phyloP scores from a whole-genome alignment of 2,797 vertebrate species.

The Staurois parvus region DNA sequence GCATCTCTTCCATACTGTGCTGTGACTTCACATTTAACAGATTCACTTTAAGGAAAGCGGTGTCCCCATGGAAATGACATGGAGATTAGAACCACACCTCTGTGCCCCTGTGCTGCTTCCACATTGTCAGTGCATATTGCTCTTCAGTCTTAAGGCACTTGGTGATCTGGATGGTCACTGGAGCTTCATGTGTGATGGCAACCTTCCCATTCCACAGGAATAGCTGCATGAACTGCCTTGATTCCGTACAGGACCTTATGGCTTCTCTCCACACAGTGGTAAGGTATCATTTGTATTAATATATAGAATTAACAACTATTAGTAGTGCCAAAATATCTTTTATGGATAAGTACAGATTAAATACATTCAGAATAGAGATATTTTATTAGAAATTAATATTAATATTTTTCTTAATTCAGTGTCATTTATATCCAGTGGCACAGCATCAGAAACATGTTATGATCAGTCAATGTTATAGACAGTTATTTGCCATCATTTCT shows the following conservation, averaged over 20 bases:
- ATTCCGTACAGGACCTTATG: conserved; percentile 3
- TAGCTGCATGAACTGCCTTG: background rate
- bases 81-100: conserved; percentile 39
- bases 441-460: too few species aligned
- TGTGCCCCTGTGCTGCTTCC: conserved; percentile 1
- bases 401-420: too few species aligned
- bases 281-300: background rate
- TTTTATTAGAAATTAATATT: too few species aligned
- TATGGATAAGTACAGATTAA: background rate
- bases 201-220: background rate
- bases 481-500: background rate
- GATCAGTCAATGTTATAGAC: too few species aligned
- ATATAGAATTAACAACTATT: background rate
- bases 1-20: too few species aligned
- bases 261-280: conserved; percentile 19
- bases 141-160: conserved; percentile 2
- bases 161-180: background rate
- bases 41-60: background rate
- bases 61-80: conserved; percentile 37
- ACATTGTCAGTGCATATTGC: conserved; percentile 17
- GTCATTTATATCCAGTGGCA: too few species aligned
- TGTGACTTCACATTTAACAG: too few species aligned
- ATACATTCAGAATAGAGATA: background rate
- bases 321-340: background rate
- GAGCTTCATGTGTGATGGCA: conserved; percentile 11